Conservation (phyloP, 2,113 vertebrate genomes). For the Ceyx margarethae region DNA sequence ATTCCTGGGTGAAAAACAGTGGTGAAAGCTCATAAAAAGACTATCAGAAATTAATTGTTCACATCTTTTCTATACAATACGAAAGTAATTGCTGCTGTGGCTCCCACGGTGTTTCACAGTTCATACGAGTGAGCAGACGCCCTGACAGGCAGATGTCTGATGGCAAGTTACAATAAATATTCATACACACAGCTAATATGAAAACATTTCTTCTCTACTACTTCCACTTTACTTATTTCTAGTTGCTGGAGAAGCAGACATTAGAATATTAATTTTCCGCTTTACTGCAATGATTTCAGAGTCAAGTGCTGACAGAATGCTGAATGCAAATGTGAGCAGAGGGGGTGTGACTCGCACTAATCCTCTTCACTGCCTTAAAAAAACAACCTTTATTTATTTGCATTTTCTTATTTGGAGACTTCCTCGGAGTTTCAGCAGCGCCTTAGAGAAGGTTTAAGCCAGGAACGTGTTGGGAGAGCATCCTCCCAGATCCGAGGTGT, state of each 20-base stretch:
- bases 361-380: slow-evolving; percentile 48
- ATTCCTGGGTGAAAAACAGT: neutral
- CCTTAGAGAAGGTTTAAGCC: neutral
- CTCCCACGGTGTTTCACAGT: neutral
- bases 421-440: neutral
- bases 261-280: slow-evolving; percentile 88
- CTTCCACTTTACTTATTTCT: slow-evolving; percentile 72
- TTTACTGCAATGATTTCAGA: slow-evolving; percentile 84
- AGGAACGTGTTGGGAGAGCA: rapidly evolving
- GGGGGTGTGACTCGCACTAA: slow-evolving; percentile 65
- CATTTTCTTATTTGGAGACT: neutral
- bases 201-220: slow-evolving; percentile 60
- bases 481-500: neutral
- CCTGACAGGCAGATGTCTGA: slow-evolving; percentile 8
- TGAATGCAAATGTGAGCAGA: slow-evolving; percentile 68
- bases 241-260: slow-evolving; percentile 70
- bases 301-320: slow-evolving; percentile 69
- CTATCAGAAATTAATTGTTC: neutral
- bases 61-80: neutral
- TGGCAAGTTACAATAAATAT: slow-evolving; percentile 64
- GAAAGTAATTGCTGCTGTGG: neutral
- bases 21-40: neutral
- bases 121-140: neutral
- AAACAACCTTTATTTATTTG: slow-evolving; percentile 52
- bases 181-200: slow-evolving; percentile 57